Percentiles rank a stretch among this genome's conserved stretches.
Evolutionary conservation across 2,888 invertebrate genomes (phyloP).

Genomic region (Hofmannophila pseudospretella): DNA sequence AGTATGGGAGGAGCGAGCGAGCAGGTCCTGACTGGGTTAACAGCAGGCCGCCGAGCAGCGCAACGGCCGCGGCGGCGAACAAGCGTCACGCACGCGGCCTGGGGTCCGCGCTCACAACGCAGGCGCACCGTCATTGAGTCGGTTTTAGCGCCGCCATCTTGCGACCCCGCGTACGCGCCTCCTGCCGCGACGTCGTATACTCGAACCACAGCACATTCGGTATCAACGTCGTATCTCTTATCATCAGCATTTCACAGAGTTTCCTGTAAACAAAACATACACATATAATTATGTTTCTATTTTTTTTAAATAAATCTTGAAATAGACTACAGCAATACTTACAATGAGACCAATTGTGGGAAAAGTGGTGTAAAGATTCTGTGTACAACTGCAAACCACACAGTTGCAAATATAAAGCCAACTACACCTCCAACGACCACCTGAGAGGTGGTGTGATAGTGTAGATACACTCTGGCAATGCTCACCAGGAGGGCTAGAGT

Average conservation of each 20-base stretch:
- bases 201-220: slow-evolving; percentile 96
- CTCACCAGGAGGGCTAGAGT: slow-evolving; percentile 79
- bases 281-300: not conserved
- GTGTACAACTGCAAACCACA: slow-evolving; percentile 91
- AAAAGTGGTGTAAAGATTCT: slow-evolving; percentile 89
- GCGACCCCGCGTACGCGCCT: slow-evolving; percentile 87
- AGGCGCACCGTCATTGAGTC: slow-evolving; percentile 86
- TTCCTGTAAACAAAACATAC: slow-evolving; percentile 78
- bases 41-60: slow-evolving; percentile 52
- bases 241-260: slow-evolving; percentile 89
- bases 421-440: slow-evolving; percentile 87
- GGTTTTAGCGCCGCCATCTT: slow-evolving; percentile 88
- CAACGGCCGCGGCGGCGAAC: slow-evolving; percentile 53
- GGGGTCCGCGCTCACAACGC: slow-evolving; percentile 25
- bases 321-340: no score
- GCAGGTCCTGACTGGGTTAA: slow-evolving; percentile 36
- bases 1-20: slow-evolving; percentile 18
- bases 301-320: no score
- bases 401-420: slow-evolving; percentile 84
- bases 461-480: slow-evolving; percentile 87
- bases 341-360: slow-evolving; percentile 91
- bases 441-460: slow-evolving; percentile 90
- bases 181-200: slow-evolving; percentile 91
- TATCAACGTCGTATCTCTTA: slow-evolving; percentile 93
- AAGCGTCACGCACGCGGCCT: slow-evolving; percentile 68